Base-by-base conservation (phyloP, 2,888 invertebrate species). In the Conistra vaccinii region DNA sequence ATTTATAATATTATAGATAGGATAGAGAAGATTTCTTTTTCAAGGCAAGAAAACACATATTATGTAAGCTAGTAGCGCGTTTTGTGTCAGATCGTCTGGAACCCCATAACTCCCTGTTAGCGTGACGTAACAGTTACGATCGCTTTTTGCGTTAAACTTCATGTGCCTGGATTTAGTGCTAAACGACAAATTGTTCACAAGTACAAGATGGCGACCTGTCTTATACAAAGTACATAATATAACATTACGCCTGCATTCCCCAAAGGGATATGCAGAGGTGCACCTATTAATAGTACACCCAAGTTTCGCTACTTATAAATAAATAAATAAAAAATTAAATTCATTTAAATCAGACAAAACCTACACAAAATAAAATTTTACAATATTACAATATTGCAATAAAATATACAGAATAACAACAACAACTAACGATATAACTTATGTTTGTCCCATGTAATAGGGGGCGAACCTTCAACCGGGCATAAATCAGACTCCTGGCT, bases 131-230 rank as follows among this genome's bases (percentile, higher is more conserved):
- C 55, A 69, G 35, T 66, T 35, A 57, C 51, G 57, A 76, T 71
- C 51, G 35, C 32, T 81, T 71, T 76, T 71, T 71, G 61, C 53
- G 29, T 62, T 62, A 26, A 70, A 61, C 35, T 76, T 23, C 29
- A 61, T 79, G 45, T 32, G 29, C 6, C 29, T 32, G 42, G 51
- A 80, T 67, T 81, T 76, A 62, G 76, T 55, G 53, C 39, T 62
- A 32, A 62, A 76, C 65, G 60, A 70, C 58, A 45, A 57, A 45
- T 76, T 45, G 70, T 70, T 76, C 39, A 62, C 32, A 20, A 76
- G n/a, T 12, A 66, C 66, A 66, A 66, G 32, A 53, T 53, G n/a
- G 66, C n/a, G 66, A 32, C 32, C 32, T 32, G 66, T 66, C 23
- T 23, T 29, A 20, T 2, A 26, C 7, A 2, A 20, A 20, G 6